Conservation (phyloP, 2,797 vertebrate genomes). For the Chelidonichthys spinosus region DNA sequence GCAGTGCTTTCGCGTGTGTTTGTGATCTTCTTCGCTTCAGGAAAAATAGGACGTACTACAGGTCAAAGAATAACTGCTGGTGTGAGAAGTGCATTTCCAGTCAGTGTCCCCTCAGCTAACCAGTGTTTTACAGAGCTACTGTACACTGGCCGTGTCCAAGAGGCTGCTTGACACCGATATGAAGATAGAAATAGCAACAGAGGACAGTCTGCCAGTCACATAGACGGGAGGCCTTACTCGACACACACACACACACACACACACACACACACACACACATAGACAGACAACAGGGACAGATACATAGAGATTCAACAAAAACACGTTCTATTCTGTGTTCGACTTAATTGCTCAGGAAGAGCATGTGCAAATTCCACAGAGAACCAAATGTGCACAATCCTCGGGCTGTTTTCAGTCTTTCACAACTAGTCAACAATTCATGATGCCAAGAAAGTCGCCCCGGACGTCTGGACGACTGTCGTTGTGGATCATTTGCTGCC, state of each 20-base stretch:
- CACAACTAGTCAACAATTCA: constrained; percentile 35
- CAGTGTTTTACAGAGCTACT: constrained; percentile 37
- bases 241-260: constrained; percentile 3
- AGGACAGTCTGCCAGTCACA: constrained; percentile 40
- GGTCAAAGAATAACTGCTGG: constrained; percentile 35
- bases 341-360: constrained; percentile 48
- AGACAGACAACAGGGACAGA: not conserved
- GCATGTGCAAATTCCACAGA: constrained; percentile 57
- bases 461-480: constrained; percentile 32
- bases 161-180: constrained; percentile 68
- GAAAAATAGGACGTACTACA: not conserved
- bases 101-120: constrained; percentile 27
- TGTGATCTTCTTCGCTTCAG: not conserved
- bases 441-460: constrained; percentile 39
- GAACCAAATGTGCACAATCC: constrained; percentile 35
- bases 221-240: constrained; percentile 15
- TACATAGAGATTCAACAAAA: constrained; percentile 24
- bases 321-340: constrained; percentile 44
- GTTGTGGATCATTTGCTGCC: constrained; percentile 17
- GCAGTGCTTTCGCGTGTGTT: constrained; percentile 14
- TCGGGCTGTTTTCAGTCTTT: constrained; percentile 30
- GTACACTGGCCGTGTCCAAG: constrained; percentile 33
- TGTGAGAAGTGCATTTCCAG: constrained; percentile 29
- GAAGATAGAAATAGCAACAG: constrained; percentile 69
- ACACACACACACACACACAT: constrained; percentile 1